phyloP scores from a whole-genome alignment of 2,888 invertebrate genomes.

The Harmothoe impar region DNA sequence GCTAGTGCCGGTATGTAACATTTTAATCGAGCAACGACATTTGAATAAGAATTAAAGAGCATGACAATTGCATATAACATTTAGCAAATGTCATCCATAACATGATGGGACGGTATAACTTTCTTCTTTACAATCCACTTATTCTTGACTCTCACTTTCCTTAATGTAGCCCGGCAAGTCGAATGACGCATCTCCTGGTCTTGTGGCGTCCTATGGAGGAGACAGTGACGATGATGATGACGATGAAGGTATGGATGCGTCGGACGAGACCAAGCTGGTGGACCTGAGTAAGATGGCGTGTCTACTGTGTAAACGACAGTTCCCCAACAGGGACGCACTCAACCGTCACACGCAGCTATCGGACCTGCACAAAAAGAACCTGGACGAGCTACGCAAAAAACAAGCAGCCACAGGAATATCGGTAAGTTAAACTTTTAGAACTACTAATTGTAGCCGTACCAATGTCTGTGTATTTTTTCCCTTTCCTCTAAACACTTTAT shows the following conservation, averaged over 20 bases:
- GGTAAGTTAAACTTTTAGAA: not conserved
- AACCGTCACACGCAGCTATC: slow-evolving; percentile 95
- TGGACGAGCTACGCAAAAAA: slow-evolving; percentile 57
- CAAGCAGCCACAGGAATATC: slow-evolving; percentile 29
- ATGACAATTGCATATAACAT: too few relatives aligned
- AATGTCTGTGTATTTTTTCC: too few relatives aligned
- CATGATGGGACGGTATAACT: too few relatives aligned
- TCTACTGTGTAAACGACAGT: slow-evolving; percentile 96
- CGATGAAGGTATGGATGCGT: slow-evolving; percentile 71
- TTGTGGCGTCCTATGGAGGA: slow-evolving; percentile 91
- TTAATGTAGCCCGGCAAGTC: slow-evolving; percentile 24
- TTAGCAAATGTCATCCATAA: too few relatives aligned
- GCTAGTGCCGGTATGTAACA: too few relatives aligned
- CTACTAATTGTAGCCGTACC: too few relatives aligned
- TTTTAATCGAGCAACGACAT: too few relatives aligned
- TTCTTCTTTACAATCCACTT: too few relatives aligned
- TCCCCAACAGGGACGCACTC: slow-evolving; percentile 94
- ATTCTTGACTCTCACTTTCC: too few relatives aligned
- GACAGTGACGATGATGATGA: slow-evolving; percentile 88
- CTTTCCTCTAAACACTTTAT: too few relatives aligned
- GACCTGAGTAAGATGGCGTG: slow-evolving; percentile 96
- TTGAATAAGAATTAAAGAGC: too few relatives aligned
- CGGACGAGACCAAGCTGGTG: slow-evolving; percentile 85
- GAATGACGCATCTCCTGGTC: slow-evolving; percentile 67
- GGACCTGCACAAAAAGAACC: slow-evolving; percentile 91